phyloP scores from a whole-genome alignment of 2,888 invertebrate species.

The Glomeris marginata region DNA sequence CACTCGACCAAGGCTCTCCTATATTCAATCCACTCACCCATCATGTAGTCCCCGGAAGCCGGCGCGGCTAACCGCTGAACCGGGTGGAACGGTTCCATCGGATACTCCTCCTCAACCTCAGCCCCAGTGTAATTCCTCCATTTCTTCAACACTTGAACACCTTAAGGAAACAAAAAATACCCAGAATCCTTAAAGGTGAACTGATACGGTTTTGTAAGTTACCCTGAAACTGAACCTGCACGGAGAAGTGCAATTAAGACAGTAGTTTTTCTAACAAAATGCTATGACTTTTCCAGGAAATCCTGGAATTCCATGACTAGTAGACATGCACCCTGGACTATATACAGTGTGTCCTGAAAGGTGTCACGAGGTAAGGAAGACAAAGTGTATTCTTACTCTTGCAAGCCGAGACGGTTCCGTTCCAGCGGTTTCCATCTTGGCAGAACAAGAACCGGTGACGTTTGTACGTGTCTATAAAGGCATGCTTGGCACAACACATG shows the following conservation, averaged over 20 bases:
- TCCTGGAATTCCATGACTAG: neutral
- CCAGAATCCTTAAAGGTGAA: too few species aligned
- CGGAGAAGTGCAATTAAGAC: too few species aligned
- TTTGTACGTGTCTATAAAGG: slow-evolving; percentile 50
- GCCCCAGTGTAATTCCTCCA: slow-evolving; percentile 7
- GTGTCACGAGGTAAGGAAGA: too few species aligned
- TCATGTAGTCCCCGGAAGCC: neutral
- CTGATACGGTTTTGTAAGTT: too few species aligned
- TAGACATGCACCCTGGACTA: too few species aligned
- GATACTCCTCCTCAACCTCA: slow-evolving; percentile 8
- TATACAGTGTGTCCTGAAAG: too few species aligned
- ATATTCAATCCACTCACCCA: slow-evolving; percentile 2
- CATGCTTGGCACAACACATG: slow-evolving; percentile 47
- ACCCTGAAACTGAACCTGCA: too few species aligned
- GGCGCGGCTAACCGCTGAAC: slow-evolving; percentile 3
- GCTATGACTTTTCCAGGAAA: too few species aligned
- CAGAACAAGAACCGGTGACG: slow-evolving; percentile 47
- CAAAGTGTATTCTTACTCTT: slow-evolving; percentile 14
- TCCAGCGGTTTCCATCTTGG: slow-evolving; percentile 44
- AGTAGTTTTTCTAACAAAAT: too few species aligned
- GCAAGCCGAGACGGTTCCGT: slow-evolving; percentile 27
- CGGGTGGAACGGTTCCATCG: neutral
- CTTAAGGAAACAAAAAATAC: slow-evolving; percentile 1
- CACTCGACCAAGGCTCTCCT: too few species aligned
- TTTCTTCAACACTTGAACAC: slow-evolving; percentile 1